Evolutionary conservation across 2,797 vertebrate genomes (phyloP), one percentile per base, ranked within the genome.

Genomic region (Centropyge bicolor): DNA sequence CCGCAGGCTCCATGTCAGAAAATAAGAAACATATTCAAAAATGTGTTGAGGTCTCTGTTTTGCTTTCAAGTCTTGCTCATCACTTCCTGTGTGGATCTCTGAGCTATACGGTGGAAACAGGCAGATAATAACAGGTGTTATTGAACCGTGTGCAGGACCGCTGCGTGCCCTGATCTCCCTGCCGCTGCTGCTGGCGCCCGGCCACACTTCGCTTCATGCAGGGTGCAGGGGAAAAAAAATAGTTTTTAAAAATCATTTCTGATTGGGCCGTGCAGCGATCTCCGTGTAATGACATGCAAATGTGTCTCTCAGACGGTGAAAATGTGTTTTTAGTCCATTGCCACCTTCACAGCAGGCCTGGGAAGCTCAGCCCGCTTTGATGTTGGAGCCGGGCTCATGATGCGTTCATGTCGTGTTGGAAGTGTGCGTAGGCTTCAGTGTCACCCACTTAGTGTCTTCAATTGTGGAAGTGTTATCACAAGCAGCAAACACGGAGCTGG

Each of bases 211-310:
- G 14, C 59, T 52, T 70, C 56, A 62, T 8, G 22, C 0, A 19
- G 20, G 51, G 16, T 62, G 48, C 46, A 40, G 36, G 27, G 27
- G 31, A 38, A 36, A 79, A n/a, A 76, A 20, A 8, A 13, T 1
- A 8, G 31, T 86, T 64, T 67, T 60, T 36, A 51, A 69, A 38
- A 77, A 52, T 35, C 0, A 41, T 40, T 78, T 78, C 55, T 75
- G 73, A 84, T 75, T 72, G 74, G 80, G 14, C 60, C 38, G 5
- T 17, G 67, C 82, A 48, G 62, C 36, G 41, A 85, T 86, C 80
- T 77, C 72, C 64, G 22, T 86, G 82, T 89, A 86, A 89, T 85
- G 64, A 83, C 55, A 88, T 87, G 90, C 70, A 90, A 91, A 88
- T 86, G 74, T 49, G 56, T 45, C 71, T 64, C 78, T 80, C 74